These are phyloP conservation scores for Tigriopus californicus DNA, from an alignment of 2,888 invertebrate species.

Conservation along the genomic window DNA sequence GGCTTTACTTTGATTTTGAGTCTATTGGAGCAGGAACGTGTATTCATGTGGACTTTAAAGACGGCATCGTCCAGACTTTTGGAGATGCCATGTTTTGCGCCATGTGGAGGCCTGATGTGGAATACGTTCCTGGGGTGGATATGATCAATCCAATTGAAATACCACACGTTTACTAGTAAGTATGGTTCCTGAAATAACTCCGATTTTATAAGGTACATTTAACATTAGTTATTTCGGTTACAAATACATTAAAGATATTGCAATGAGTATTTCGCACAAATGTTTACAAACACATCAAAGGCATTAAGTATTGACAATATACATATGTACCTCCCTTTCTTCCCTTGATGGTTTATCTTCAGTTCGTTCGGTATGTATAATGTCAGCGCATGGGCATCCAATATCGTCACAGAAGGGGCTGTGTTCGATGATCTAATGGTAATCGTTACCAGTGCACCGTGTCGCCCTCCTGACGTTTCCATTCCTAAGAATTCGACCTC, in stretches of 20 bases:
- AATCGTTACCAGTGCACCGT: conserved; percentile 1
- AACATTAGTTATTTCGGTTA: too few relatives aligned
- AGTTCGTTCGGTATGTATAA: not conserved
- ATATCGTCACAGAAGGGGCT: not conserved
- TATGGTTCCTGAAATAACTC: too few relatives aligned
- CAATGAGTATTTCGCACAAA: not conserved
- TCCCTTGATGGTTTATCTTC: not conserved
- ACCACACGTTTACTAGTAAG: conserved; percentile 1
- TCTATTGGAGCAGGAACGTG: conserved; percentile 7
- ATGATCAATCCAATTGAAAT: conserved; percentile 5
- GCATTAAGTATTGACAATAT: too few relatives aligned
- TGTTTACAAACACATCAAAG: too few relatives aligned
- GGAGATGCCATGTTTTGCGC: conserved; percentile 6
- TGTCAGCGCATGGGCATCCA: not conserved
- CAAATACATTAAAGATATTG: too few relatives aligned
- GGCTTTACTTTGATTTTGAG: not conserved
- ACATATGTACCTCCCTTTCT: too few relatives aligned
- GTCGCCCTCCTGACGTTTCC: not conserved
- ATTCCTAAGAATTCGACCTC: not conserved
- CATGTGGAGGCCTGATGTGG: not conserved
- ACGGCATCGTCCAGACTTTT: not conserved
- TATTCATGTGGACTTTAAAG: not conserved
- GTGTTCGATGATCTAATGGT: not conserved
- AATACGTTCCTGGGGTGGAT: not conserved
- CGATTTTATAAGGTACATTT: too few relatives aligned